Base-by-base conservation (phyloP, 2,113 vertebrate genomes). In the Mionectes macconnelli region DNA sequence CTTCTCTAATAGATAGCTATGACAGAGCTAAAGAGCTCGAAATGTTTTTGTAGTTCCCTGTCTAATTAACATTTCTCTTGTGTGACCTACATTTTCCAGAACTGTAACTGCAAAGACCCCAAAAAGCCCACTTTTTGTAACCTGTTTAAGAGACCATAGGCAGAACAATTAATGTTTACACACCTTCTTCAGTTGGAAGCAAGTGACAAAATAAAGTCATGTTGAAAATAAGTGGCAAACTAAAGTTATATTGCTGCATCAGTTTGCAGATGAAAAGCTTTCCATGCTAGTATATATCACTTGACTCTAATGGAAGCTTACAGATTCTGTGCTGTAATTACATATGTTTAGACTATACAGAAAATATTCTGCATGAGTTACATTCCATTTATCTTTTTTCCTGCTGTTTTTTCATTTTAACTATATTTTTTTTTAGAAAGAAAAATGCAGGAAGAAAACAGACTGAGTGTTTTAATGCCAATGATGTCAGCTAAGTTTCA, bases 1-100 rank as follows among this genome's bases (percentile, higher is more conserved):
- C 87, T 95, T 94, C 82, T 69, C 30, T 94, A 97, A 96, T 97
- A 94, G 78, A 96, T 95, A 74, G 39, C 49, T 95, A 76, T 95
- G 95, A 95, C 94, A 96, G 74, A 97, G 76, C 52, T 97, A 96
- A 97, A 97, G 70, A 97, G 73, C 82, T 96, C 55, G 91, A 96
- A 94, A 96, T 94, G 23, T n/a, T 83, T 98, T 83, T 85, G 57
- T 81, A 95, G 68, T 97, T 85, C 81, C 83, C 7, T 39, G 27
- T 94, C 92, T 97, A 97, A 97, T 97, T 91, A 97, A 92, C 63
- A 81, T 83, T 87, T 90, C 67, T 94, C 14, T 84, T 92, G 31
- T 73, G 56, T 90, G 93, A 95, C 94, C 87, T 91, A 66, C 37
- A 77, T 96, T 96, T 94, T 50, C 56, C 62, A 23, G 24, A n/a